Base-by-base conservation (phyloP, 1,140 invertebrate genomes). In the Oryctes rhinoceros region DNA sequence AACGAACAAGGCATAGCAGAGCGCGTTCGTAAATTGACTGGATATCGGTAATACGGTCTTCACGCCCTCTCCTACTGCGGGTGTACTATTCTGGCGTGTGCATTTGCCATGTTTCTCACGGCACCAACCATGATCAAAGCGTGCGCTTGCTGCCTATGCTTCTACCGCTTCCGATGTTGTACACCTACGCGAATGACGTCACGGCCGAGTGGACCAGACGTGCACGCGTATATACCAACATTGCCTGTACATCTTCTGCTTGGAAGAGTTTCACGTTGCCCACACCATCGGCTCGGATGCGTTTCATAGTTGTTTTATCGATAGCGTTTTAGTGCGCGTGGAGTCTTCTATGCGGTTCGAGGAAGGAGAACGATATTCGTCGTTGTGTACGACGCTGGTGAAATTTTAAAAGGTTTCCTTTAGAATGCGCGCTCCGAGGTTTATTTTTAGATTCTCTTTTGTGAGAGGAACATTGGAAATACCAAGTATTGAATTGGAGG, bases 141-240 rank as follows among this genome's bases (percentile, higher is more conserved):
- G 18, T n/a, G 53, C 5, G 13, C 13, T 6, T 59, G 13, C 53
- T 59, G 53, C 53, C 49, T 11, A 53, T 53, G 49, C 49, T 53
- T n/a, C 49, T 59, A 15, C 15, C 15, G 53, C 13, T 59, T 18
- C 53, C 18, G 15, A 59, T 5, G 39, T 59, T 44, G 15, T 18
- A n/a, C 53, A 59, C 53, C 53, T 59, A 59, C 53, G 53, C 53
- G 53, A 15, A 59, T 59, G 53, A 59, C 53, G 53, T n/a, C 53
- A 59, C 53, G 15, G 18, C 53, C 15, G 53, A 59, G 15, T 59
- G 18, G 53, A 59, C 53, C 53, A 18, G 53, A n/a, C 18, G 18
- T 59, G 39, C 39, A 44, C 39, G 39, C 39, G 39, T 44, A 10
- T 44, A 44, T 44, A 44, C 39, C 39, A 30, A 30, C 24, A 30